Evolutionary conservation across 2,888 invertebrate species (phyloP).

Genomic region (Lasioglossum morio): DNA sequence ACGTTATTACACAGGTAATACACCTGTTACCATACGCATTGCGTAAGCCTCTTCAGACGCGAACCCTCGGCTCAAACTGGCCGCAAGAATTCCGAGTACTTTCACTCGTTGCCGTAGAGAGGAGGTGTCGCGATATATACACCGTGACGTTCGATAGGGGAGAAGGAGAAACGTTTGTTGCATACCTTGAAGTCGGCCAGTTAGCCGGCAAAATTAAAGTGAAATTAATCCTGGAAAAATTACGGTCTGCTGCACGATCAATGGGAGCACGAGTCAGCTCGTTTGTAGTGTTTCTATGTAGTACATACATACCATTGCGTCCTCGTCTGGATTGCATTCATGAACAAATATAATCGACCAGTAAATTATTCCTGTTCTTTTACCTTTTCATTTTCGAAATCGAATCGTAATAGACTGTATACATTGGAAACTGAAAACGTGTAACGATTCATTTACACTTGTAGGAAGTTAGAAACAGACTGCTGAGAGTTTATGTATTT

Average conservation of each 20-base stretch:
- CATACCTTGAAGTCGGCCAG: conserved; percentile 13
- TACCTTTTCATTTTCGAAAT: background rate
- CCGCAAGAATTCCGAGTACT: conserved; percentile 80
- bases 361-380: background rate
- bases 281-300: background rate
- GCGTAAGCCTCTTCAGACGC: conserved; percentile 71
- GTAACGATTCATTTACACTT: background rate
- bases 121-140: conserved; percentile 63
- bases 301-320: background rate
- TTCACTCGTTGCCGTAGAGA: conserved; percentile 76
- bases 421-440: background rate
- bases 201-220: conserved; percentile 29
- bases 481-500: too few relatives aligned
- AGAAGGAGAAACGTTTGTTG: conserved; percentile 38
- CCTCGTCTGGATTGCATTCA: background rate
- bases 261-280: conserved; percentile 15
- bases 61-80: conserved; percentile 70
- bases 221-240: conserved; percentile 44
- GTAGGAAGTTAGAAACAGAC: background rate
- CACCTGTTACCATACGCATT: conserved; percentile 76
- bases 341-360: background rate
- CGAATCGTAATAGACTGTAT: background rate
- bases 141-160: conserved; percentile 11
- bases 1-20: conserved; percentile 73
- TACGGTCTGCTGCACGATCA: conserved; percentile 42